Evolutionary conservation across 2,888 invertebrate species (phyloP).

Genomic region (Beris chalybata): DNA sequence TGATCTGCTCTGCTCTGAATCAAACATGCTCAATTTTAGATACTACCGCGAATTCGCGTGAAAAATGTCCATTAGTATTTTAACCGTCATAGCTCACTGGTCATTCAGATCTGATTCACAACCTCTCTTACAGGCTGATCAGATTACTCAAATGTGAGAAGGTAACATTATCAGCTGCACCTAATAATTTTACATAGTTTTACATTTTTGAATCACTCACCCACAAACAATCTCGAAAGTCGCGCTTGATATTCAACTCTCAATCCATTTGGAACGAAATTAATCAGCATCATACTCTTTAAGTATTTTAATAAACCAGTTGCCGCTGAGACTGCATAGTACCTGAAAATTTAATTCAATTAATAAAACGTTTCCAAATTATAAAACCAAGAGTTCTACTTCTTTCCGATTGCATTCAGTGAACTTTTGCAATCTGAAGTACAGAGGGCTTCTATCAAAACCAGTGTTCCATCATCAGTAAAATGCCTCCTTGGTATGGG

Average conservation of each 20-base stretch:
- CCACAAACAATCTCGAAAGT: conserved; percentile 80
- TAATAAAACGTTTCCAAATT: neutral
- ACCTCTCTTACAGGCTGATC: too few species aligned
- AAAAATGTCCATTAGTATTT: too few species aligned
- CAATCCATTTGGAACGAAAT: conserved; percentile 74
- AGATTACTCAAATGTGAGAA: too few species aligned
- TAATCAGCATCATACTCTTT: conserved; percentile 74
- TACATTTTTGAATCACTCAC: conserved; percentile 56
- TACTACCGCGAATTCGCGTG: too few species aligned
- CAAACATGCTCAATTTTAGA: too few species aligned
- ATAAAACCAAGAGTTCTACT: conserved; percentile 55
- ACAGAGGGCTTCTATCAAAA: conserved; percentile 71
- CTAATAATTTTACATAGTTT: too few species aligned
- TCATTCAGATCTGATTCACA: too few species aligned
- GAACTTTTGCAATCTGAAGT: conserved; percentile 70
- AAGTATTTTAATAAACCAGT: conserved; percentile 83
- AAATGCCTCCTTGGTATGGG: conserved; percentile 76
- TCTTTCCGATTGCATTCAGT: conserved; percentile 66
- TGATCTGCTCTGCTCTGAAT: too few species aligned
- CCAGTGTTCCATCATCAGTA: conserved; percentile 74
- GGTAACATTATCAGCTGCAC: too few species aligned
- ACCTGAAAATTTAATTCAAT: conserved; percentile 59
- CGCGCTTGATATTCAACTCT: conserved; percentile 81
- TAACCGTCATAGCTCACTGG: too few species aligned
- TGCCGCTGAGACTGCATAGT: conserved; percentile 83